Evolutionary conservation across 2,113 vertebrate genomes (phyloP).

Genomic region (Chunga burmeisteri): DNA sequence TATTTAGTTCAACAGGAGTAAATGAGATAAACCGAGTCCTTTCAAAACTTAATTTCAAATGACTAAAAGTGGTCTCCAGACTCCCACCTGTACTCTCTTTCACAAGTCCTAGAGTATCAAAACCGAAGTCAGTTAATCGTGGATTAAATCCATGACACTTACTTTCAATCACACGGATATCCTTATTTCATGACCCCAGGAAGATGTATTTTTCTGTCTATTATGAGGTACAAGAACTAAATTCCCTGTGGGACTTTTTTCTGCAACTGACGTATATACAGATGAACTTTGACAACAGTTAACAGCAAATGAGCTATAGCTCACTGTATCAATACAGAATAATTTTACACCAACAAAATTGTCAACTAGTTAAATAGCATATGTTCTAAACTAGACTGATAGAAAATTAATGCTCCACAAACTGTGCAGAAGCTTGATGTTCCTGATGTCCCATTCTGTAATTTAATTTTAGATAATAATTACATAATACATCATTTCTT

Average conservation of each 20-base stretch:
- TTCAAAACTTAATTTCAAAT: not conserved
- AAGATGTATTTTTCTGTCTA: not conserved
- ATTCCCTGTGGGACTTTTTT: not conserved
- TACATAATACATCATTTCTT: constrained; percentile 39
- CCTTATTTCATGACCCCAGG: not conserved
- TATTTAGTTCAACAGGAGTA: not conserved
- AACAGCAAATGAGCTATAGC: not conserved
- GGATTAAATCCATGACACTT: not conserved
- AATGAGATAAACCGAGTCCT: not conserved
- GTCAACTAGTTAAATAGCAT: not conserved
- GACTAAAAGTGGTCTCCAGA: not conserved
- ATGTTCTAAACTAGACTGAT: not conserved
- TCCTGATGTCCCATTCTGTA: constrained; percentile 15
- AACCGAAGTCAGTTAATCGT: not conserved
- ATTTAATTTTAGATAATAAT: constrained; percentile 55
- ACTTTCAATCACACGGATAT: not conserved
- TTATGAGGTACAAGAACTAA: not conserved
- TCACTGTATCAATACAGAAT: not conserved
- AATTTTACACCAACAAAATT: not conserved
- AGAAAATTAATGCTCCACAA: not conserved
- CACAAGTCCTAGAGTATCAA: not conserved
- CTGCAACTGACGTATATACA: not conserved
- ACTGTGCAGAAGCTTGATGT: constrained; percentile 4
- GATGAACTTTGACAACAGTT: not conserved
- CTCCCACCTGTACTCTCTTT: not conserved